A percentile compares a stretch with the other conserved stretches of the same genome.
phyloP scores from a whole-genome alignment of 2,797 vertebrate species.

The Sebastes steindachneri region DNA sequence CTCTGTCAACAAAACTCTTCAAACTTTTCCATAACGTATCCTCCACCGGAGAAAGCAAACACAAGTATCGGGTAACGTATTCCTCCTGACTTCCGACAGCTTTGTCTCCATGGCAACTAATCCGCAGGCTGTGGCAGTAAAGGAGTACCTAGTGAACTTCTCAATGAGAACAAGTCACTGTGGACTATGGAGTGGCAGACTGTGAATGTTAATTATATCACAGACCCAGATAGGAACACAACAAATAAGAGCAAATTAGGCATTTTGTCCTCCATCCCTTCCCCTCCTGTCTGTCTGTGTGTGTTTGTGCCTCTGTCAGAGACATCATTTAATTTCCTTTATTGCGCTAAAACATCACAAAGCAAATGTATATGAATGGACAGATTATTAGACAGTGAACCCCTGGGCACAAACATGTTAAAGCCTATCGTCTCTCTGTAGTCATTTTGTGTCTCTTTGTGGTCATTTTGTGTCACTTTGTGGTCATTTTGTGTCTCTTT shows the following conservation, averaged over 20 bases:
- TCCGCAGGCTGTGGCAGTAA: slow-evolving; percentile 59
- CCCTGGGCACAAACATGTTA: background rate
- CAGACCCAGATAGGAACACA: slow-evolving; percentile 33
- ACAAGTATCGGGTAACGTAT: slow-evolving; percentile 38
- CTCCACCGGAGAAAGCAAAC: slow-evolving; percentile 31
- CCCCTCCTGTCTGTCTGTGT: background rate
- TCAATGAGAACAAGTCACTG: slow-evolving; percentile 70
- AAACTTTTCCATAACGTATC: slow-evolving; percentile 48
- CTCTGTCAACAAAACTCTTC: slow-evolving; percentile 41
- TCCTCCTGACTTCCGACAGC: slow-evolving; percentile 53
- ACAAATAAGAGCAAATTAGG: slow-evolving; percentile 21
- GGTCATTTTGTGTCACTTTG: background rate
- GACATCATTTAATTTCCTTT: background rate
- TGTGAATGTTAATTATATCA: slow-evolving; percentile 73
- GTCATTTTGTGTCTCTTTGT: background rate
- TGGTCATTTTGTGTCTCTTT: background rate
- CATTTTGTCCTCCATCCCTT: background rate
- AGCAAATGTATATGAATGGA: background rate
- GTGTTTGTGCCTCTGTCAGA: background rate
- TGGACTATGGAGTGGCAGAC: slow-evolving; percentile 46
- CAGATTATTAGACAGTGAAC: background rate
- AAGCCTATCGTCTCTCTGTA: no score
- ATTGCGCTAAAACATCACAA: background rate
- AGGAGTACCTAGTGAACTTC: slow-evolving; percentile 75
- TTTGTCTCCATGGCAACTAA: slow-evolving; percentile 79